A percentile compares a stretch with the other conserved stretches of the same genome.
These are phyloP conservation scores for Virgularia gustaviana DNA, from an alignment of 92 coral and sea anemone genomes.

Conservation along the genomic window DNA sequence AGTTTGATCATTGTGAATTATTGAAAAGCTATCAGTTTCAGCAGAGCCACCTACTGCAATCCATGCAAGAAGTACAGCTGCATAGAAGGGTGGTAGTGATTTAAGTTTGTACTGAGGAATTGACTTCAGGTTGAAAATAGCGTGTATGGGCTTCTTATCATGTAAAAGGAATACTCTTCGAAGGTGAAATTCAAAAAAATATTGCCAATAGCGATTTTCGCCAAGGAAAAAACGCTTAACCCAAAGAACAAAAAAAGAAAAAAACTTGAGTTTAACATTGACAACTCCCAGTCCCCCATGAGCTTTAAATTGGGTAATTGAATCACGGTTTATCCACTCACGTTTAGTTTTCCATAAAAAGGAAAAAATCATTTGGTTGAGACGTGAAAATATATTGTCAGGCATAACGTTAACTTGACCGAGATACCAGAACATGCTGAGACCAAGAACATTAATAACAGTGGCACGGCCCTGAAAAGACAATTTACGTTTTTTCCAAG, in stretches of 20 bases:
- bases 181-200: no score
- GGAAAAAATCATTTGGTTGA: background rate
- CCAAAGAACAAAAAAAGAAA: no score
- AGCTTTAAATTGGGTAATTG: accelerated
- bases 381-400: background rate
- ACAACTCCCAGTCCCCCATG: background rate
- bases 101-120: no score
- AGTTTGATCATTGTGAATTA: no score
- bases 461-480: constrained; percentile 35
- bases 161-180: no score
- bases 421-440: constrained; percentile 43
- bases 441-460: constrained; percentile 22
- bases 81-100: constrained; percentile 3
- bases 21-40: no score
- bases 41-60: background rate
- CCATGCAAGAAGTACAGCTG: background rate
- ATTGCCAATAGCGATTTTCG: no score
- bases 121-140: no score
- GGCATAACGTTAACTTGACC: constrained; percentile 45
- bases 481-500: constrained; percentile 16
- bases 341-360: background rate
- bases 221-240: no score
- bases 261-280: constrained; percentile 14
- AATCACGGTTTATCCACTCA: background rate
- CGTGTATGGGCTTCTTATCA: no score